Evolutionary conservation across 1,140 invertebrate genomes (phyloP), one percentile per base, ranked within the genome.

Genomic region (Euura lappo): DNA sequence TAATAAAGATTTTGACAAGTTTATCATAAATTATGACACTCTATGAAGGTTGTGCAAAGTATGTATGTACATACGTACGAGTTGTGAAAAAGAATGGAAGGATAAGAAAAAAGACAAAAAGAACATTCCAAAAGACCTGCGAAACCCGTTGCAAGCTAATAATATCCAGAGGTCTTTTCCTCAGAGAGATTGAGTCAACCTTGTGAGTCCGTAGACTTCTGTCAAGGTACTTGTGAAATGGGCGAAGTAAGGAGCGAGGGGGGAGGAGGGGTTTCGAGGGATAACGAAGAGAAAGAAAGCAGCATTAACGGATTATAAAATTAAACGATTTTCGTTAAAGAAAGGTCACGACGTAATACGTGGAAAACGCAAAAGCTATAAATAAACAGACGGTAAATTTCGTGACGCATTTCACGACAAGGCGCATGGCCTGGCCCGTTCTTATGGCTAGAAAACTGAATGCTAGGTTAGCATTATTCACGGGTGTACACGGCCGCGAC

Each of bases 321-420:
- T 60, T 60, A 8, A 3, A 60, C 51, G 51, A 11, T 60, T 60
- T 5, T 60, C 13, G 10, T 60, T 11, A 60, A 60, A 60, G 13
- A n/a, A 60, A 60, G 51, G 51, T 60, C 51, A n/a, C 51, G 51
- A 6, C 51, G 51, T 60, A 60, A 60, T 60, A 60, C 51, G 51
- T 60, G 51, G 51, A 60, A n/a, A 8, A 60, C 6, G 51, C 72
- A 45, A 71, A n/a, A 46, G 45, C 84, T 86, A 86, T 84, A 85
- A 86, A 86, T 86, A 84, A 79, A 71, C 79, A 64, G 70, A 74
- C 69, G 76, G 68, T 71, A 79, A 82, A 81, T 81, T 80, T 84
- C 76, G 79, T 72, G 72, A 47, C 6, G 70, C 69, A 71, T 65
- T 45, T 65, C 44, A 68, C 68, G 11, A 10, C 28, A 44, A n/a